Evolutionary conservation across 2,113 vertebrate genomes (phyloP).

Genomic region (Calyptomena viridis): DNA sequence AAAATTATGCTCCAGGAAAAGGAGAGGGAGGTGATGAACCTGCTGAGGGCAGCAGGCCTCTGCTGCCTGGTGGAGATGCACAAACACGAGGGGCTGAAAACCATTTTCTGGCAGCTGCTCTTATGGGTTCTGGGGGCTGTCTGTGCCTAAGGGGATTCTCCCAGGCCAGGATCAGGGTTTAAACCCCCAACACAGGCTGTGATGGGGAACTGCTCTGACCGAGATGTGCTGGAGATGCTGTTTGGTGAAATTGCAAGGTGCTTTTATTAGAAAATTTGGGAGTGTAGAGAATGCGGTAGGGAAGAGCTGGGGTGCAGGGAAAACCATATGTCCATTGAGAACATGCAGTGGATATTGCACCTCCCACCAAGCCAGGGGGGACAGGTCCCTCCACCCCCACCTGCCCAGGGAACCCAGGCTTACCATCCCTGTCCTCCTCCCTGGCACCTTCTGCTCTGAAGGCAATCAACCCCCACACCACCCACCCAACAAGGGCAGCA

Average conservation of each 20-base stretch:
- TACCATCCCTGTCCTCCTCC: accelerated
- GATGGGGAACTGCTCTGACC: not conserved
- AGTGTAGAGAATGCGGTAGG: accelerated
- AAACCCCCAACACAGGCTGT: not conserved
- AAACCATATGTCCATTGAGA: accelerated
- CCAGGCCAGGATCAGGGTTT: not conserved
- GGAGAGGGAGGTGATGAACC: not conserved
- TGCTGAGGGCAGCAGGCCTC: not conserved
- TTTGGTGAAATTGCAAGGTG: not conserved
- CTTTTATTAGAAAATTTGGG: not conserved
- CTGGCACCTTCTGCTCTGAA: not conserved
- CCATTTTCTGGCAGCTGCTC: not conserved
- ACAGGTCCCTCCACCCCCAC: not conserved
- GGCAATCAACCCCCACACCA: accelerated
- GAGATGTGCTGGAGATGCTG: accelerated
- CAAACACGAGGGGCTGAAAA: accelerated
- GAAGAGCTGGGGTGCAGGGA: not conserved
- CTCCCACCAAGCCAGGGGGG: accelerated
- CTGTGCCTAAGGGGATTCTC: not conserved
- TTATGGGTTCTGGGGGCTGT: accelerated
- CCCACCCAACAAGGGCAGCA: not conserved
- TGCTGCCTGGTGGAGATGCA: not conserved
- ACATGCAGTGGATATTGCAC: accelerated
- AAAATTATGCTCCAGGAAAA: not conserved
- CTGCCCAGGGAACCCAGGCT: accelerated